Evolutionary conservation across 1,140 invertebrate genomes (phyloP), one percentile per base, ranked within the genome.

Genomic region (Tachypleus tridentatus): DNA sequence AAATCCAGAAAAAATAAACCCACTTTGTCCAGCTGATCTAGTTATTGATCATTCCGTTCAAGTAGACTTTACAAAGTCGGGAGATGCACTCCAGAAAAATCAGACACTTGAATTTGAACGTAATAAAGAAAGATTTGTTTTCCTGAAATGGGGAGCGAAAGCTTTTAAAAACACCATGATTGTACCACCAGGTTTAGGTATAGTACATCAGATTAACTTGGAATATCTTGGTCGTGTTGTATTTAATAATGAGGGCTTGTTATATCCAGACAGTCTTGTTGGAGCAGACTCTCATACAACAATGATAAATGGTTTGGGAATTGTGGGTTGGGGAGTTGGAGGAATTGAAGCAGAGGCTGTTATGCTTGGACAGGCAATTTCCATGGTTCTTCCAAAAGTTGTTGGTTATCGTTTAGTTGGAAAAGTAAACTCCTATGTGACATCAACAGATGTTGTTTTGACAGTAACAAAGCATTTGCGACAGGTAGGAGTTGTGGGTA

Each of bases 21-120:
- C 97, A 3, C 85, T 95, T 58, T 98, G 95, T 76, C 96, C 96
- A 5, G 91, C 93, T 3, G 97, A 98, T 80, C 80, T 99, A 63
- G 94, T 98, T 53, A 97, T 99, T 69, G 97, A 99, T 81, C 96
- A 99, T 78, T 98, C 94, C 0, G 87, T 99, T 58, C 94, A 98
- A 81, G 96, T 96, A 48, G 96, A 99, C 79, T 94, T 93, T 74
- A 85, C 84, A 5, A 82, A 92, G 77, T 86, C 84, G 91, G 95
- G 80, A 6, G 90, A 96, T 77, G 89, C 97, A 0, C 76, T 97
- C 54, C 83, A 87, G 68, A 93, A 94, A 74, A 99, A 99, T 79
- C 89, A 98, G 79, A 86, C 93, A 54, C 74, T 98, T 52, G 97
- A 99, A 77, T 98, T 98, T 79, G 87, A 94, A 75, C 84, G 97